Base-by-base conservation (phyloP, 2,888 invertebrate genomes). In the Tiliacea aurago region DNA sequence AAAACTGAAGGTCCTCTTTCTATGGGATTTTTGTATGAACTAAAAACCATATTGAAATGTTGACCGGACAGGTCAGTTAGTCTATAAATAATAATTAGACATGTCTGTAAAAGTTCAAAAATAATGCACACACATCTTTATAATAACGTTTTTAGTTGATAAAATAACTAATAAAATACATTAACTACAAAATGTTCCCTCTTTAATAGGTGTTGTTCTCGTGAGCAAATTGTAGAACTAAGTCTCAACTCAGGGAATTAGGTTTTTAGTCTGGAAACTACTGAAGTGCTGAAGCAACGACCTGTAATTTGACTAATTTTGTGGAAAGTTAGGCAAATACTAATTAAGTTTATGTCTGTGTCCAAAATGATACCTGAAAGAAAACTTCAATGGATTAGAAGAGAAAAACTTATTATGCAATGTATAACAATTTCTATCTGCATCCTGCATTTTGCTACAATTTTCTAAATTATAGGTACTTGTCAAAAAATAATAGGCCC, bases 241-340 rank as follows among this genome's bases (percentile, higher is more conserved):
- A 84, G 72, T 70, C 78, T 74, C 28, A 71, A 81, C 84, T 72
- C 11, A 58, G 81, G 49, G 71, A 81, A 84, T 75, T 69, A 65
- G 78, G 65, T 78, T 81, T 84, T 84, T 71, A 72, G 77, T 49
- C 75, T 83, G 33, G 56, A 55, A 70, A 67, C 70, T 75, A 61
- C 56, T 75, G 47, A 75, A 56, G 61, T 75, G 56, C 56, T 75
- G 47, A 75, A 56, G 61, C 64, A 66, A 76, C 72, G 67, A 68
- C 73, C 70, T 66, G 68, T 81, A 83, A 80, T 82, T 82, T 82
- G 47, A 77, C 81, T 83, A 80, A 83, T 83, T 80, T 71, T 62
- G 71, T 45, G 61, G 75, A 84, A 73, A 84, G 67, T 81, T 84
- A 65, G 68, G 65, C 65, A 51, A 69, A 80, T 73, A 58, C 33